Base-by-base conservation (phyloP, 2,113 vertebrate species). In the Sinocyclocheilus maitianheensis region DNA sequence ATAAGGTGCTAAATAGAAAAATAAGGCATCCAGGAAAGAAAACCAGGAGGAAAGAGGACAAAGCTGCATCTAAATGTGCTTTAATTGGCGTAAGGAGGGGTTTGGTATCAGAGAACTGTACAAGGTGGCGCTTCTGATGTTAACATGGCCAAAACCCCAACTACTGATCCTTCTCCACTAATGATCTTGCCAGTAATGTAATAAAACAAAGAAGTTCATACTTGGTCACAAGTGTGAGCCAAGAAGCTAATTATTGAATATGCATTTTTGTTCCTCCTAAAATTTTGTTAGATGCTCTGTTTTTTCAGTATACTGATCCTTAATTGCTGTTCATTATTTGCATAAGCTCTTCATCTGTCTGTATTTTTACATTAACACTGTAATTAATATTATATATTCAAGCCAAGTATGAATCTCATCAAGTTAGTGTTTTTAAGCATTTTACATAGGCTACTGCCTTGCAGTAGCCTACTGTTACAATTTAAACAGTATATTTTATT, bases 1-100 rank as follows among this genome's bases (percentile, higher is more conserved):
- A 86, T 77, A 69, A 16, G 79, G 46, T 71, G 88, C n/a, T 43
- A 86, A 48, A 43, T 24, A 82, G 63, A 81, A 65, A 69, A 65
- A 85, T 55, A 79, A 84, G 69, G 62, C n/a, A 51, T 40, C 46
- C 58, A 46, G 37, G 82, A 76, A 43, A 65, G 82, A 65, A 60
- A 71, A 53, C 20, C 11, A 67, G 26, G 30, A 58, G 77, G 63
- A 84, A 20, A 53, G 10, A 18, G 46, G 43, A 48, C 43, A 80
- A 58, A 62, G 78, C 43, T 46, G 16, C 37, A 67, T 43, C 26
- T 75, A 55, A 84, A 12, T 78, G 24, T 67, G n/a, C 62, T 69
- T 60, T 53, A 88, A 83, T 79, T 83, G 79, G 75, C 18, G 1
- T 37, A 13, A 20, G 53, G 67, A 46, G 84, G 78, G 65, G 37